A percentile compares a stretch with the other conserved stretches of the same genome.
phyloP scores from a whole-genome alignment of 2,113 vertebrate species.

The Salminus brasiliensis region DNA sequence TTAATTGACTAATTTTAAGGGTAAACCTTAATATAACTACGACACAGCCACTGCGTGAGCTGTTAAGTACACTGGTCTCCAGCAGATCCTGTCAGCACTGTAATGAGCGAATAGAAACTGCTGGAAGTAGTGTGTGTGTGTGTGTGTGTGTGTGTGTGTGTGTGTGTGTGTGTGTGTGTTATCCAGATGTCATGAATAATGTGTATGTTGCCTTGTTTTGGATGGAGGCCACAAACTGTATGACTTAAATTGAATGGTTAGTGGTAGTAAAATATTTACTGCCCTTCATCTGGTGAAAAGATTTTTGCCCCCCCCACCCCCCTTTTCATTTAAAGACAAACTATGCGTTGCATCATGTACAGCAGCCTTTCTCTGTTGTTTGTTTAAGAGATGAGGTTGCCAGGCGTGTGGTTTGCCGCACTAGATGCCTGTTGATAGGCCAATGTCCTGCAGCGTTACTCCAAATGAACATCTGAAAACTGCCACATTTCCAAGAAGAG shows the following conservation, averaged over 20 bases:
- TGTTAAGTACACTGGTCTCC: slow-evolving; percentile 32
- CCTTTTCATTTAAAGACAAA: slow-evolving; percentile 61
- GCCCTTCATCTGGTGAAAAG: slow-evolving; percentile 77
- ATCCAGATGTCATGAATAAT: slow-evolving; percentile 55
- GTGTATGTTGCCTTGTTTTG: slow-evolving; percentile 50
- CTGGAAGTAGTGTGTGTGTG: slow-evolving; percentile 31
- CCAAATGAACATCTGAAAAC: slow-evolving; percentile 83
- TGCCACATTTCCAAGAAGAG: slow-evolving; percentile 8
- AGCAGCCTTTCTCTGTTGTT: slow-evolving; percentile 79
- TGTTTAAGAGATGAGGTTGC: slow-evolving; percentile 84
- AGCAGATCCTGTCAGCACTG: slow-evolving; percentile 13
- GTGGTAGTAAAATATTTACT: slow-evolving; percentile 68
- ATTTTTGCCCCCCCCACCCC: slow-evolving; percentile 64
- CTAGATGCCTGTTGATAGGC: slow-evolving; percentile 84
- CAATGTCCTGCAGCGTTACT: slow-evolving; percentile 79
- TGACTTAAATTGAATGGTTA: slow-evolving; percentile 61
- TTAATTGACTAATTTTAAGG: too few species aligned
- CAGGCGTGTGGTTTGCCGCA: slow-evolving; percentile 83
- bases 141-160: slow-evolving; percentile 31
- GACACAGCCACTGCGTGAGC: slow-evolving; percentile 12
- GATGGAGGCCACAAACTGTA: slow-evolving; percentile 47
- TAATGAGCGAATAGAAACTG: slow-evolving; percentile 50
- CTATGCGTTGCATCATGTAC: slow-evolving; percentile 75
- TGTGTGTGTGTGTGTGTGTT: slow-evolving; percentile 28
- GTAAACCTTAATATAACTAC: background rate